These are phyloP conservation scores for Eutolmus rufibarbis DNA, from an alignment of 2,888 invertebrate genomes.

Conservation along the genomic window DNA sequence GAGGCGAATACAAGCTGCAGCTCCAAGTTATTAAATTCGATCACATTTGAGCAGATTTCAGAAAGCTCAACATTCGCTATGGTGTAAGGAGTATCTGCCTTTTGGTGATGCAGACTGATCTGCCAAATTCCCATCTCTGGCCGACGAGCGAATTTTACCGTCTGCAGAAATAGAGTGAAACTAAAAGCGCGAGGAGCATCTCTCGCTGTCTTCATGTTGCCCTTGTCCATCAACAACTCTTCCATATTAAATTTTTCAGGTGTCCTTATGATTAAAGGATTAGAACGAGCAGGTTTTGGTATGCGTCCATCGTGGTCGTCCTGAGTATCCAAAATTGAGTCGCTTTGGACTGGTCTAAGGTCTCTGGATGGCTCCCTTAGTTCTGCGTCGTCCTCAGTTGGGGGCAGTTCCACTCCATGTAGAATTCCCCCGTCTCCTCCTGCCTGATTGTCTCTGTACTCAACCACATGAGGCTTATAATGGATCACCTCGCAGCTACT, in stretches of 20 bases:
- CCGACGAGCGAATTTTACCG: conserved; percentile 46
- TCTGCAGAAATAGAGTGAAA: conserved; percentile 47
- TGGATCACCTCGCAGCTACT: conserved; percentile 42
- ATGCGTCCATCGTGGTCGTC: background rate
- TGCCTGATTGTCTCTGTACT: conserved; percentile 46
- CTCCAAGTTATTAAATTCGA: conserved; percentile 49
- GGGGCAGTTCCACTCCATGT: conserved; percentile 44
- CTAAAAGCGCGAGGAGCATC: conserved; percentile 47
- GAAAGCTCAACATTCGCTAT: conserved; percentile 47
- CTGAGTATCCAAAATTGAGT: conserved; percentile 19
- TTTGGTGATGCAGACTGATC: conserved; percentile 49
- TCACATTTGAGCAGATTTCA: conserved; percentile 44
- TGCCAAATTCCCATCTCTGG: conserved; percentile 50
- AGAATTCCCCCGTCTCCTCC: conserved; percentile 46
- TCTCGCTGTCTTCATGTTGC: conserved; percentile 5
- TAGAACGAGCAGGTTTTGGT: background rate
- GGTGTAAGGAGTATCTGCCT: conserved; percentile 48
- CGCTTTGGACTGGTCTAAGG: conserved; percentile 21
- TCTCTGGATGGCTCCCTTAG: background rate
- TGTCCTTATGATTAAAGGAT: background rate
- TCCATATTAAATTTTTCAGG: conserved; percentile 28
- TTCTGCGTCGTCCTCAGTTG: conserved; percentile 18
- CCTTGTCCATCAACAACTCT: conserved; percentile 31
- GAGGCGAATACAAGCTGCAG: conserved; percentile 49
- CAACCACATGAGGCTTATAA: conserved; percentile 33